Percentiles rank a stretch among this genome's conserved stretches.
Evolutionary conservation across 2,888 invertebrate genomes (phyloP).

Genomic region (Elaeidobius kamerunicus): DNA sequence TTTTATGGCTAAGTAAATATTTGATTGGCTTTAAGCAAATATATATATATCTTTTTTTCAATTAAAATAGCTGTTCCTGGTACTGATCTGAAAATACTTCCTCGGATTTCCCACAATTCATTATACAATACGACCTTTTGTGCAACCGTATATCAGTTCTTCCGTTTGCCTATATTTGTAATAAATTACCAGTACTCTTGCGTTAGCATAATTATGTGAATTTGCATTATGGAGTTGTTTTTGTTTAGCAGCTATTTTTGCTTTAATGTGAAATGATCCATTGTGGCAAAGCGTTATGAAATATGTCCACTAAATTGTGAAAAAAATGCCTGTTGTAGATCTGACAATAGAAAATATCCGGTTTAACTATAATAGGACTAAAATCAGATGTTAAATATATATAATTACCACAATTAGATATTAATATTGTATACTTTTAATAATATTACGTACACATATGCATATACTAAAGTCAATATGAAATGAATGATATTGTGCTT

Average conservation of each 20-base stretch:
- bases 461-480: too few relatives aligned
- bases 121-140: slow-evolving; percentile 15
- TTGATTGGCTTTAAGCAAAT: too few relatives aligned
- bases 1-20: too few relatives aligned
- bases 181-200: slow-evolving; percentile 22
- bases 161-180: slow-evolving; percentile 18
- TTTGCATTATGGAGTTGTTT: slow-evolving; percentile 5
- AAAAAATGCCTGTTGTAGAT: too few relatives aligned
- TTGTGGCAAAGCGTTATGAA: slow-evolving; percentile 6
- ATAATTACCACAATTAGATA: neutral
- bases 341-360: too few relatives aligned
- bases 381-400: neutral
- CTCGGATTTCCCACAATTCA: slow-evolving; percentile 13
- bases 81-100: slow-evolving; percentile 3
- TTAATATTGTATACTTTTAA: neutral
- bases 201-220: slow-evolving; percentile 24
- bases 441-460: too few relatives aligned
- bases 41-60: too few relatives aligned
- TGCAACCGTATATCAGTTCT: slow-evolving; percentile 16
- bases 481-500: too few relatives aligned
- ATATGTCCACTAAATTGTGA: neutral
- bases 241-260: neutral
- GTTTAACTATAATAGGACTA: too few relatives aligned
- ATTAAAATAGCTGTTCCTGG: neutral
- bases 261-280: slow-evolving; percentile 13